Evolutionary conservation across 2,113 vertebrate species (phyloP).

Genomic region (Maccullochella peelii): DNA sequence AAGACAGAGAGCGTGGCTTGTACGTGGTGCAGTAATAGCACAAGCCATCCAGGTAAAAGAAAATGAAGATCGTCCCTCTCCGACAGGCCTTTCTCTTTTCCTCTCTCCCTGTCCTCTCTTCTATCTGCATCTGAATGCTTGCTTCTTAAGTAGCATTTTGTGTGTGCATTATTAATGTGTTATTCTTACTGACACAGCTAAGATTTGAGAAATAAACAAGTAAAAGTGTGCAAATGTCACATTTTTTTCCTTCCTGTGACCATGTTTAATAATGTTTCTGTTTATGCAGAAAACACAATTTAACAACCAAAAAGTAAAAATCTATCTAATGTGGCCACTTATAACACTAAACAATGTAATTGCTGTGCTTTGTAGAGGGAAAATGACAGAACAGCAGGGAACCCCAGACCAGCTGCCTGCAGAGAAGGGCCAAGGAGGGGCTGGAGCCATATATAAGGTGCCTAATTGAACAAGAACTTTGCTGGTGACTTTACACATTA

Average conservation of each 20-base stretch:
- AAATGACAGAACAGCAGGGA: constrained; percentile 89
- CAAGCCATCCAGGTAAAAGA: constrained; percentile 76
- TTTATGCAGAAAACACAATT: background rate
- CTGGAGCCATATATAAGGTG: constrained; percentile 89
- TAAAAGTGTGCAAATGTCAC: constrained; percentile 3
- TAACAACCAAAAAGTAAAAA: background rate
- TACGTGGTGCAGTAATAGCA: constrained; percentile 72
- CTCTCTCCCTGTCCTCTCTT: background rate
- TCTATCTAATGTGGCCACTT: background rate
- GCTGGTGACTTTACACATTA: background rate
- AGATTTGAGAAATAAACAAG: background rate
- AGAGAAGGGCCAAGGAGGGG: constrained; percentile 87
- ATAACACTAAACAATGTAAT: background rate
- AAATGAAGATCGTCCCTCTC: constrained; percentile 13
- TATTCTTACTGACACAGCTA: background rate
- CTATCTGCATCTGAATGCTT: constrained; percentile 10
- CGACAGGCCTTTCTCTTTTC: background rate
- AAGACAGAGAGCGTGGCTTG: constrained; percentile 66
- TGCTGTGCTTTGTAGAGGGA: constrained; percentile 53
- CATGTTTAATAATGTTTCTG: background rate
- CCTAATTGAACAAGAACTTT: background rate
- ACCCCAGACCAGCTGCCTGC: constrained; percentile 87
- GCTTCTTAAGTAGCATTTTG: constrained; percentile 11
- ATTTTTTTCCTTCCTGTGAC: background rate
- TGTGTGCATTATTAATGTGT: background rate